Percentiles rank a stretch among this genome's conserved stretches.
phyloP scores from a whole-genome alignment of 2,113 vertebrate species.

The Oenanthe oenanthe region DNA sequence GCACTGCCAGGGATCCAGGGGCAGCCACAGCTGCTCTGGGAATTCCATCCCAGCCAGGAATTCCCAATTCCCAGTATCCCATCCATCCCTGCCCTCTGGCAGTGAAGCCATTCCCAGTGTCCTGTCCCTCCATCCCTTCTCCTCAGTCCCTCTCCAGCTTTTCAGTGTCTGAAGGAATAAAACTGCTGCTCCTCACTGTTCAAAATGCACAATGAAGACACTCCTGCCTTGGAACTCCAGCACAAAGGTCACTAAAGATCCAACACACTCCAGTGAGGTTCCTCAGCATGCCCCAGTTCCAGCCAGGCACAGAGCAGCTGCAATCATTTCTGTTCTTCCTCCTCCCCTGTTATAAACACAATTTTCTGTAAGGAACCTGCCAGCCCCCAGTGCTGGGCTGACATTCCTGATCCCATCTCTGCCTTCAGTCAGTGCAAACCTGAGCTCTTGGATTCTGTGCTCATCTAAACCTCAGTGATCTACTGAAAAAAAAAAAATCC shows the following conservation, averaged over 20 bases:
- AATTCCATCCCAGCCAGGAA: neutral
- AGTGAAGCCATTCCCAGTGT: neutral
- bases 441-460: neutral
- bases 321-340: rapidly evolving
- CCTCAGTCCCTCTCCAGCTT: neutral
- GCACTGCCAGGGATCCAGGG: neutral
- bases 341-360: rapidly evolving
- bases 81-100: neutral
- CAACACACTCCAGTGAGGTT: rapidly evolving
- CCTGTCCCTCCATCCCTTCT: neutral
- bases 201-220: neutral
- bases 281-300: rapidly evolving
- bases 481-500: neutral
- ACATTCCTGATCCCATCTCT: neutral
- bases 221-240: rapidly evolving
- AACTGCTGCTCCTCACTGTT: neutral
- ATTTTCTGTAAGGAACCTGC: neutral
- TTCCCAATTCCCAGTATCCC: neutral
- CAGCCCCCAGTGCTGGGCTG: neutral
- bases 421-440: neutral
- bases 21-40: neutral
- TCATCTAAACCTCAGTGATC: neutral
- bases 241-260: rapidly evolving
- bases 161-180: rapidly evolving
- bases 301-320: neutral